Base-by-base conservation (phyloP, 2,113 vertebrate species). In the Halcyon malimbica region DNA sequence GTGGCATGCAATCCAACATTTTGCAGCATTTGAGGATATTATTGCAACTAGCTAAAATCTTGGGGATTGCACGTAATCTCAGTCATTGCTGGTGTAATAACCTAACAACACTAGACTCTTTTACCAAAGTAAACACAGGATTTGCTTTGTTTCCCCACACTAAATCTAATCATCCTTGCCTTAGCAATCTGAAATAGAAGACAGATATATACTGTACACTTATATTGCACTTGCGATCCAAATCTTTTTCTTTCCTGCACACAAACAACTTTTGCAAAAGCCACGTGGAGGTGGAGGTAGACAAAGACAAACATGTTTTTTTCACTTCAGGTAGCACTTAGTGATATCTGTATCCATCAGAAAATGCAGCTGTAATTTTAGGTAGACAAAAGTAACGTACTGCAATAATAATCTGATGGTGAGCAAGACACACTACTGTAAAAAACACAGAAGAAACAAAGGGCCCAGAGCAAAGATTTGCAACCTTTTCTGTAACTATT, bases 61-160 rank as follows among this genome's bases (percentile, higher is more conserved):
- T 76, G 65, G 28, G 71, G 53, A 80, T 73, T 87, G 64, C 60
- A 53, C 25, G 94, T 70, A 94, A 93, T 96, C 92, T 95, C 77
- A 86, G 83, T 83, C 92, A 94, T 62, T 82, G 54, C 42, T 64
- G 74, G 53, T 70, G 37, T 79, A 97, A 93, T 91, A 96, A 95
- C 63, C 31, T 69, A 92, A 90, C 90, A 87, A 93, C 74, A 93
- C 70, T 89, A 73, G 65, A 87, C 68, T 53, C 83, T 94, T 94
- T 82, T 94, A 82, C 24, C 83, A 89, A 90, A 87, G 87, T 67
- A 89, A 89, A 90, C 50, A 59, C 39, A 95, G 79, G 57, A 89
- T 68, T 81, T 78, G 63, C 74, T 93, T 96, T 94, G 13, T 91
- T 65, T 93, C 76, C n/a, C 50, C 71, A 44, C 46, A 75, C 24